Conservation (phyloP, 2,888 invertebrate species). For the Hartigia nigra region DNA sequence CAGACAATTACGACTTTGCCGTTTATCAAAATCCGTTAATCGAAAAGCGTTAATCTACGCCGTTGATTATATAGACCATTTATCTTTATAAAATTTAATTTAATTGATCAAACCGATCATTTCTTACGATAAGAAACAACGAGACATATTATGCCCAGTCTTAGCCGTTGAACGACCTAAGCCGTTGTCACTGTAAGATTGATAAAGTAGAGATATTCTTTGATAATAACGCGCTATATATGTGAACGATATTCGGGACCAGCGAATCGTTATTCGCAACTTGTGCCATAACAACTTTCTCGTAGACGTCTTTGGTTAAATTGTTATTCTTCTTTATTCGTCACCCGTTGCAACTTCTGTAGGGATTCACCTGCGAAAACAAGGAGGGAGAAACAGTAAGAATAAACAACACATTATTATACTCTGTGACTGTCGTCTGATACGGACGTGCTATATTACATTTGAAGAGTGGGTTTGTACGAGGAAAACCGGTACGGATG, state of each 20-base stretch:
- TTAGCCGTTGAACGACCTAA: background rate
- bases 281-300: background rate
- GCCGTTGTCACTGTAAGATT: background rate
- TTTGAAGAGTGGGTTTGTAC: background rate
- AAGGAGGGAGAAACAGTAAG: background rate
- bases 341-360: background rate
- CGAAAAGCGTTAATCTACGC: background rate
- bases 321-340: background rate
- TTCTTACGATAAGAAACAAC: background rate
- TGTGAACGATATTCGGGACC: background rate
- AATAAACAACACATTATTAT: background rate
- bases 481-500: background rate
- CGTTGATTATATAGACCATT: background rate
- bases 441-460: background rate
- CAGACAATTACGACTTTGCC: background rate
- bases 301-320: background rate
- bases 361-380: background rate
- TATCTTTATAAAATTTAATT: background rate
- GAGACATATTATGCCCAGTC: background rate
- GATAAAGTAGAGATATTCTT: background rate
- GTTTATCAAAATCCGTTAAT: background rate
- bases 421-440: background rate
- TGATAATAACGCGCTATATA: background rate
- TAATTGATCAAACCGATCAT: background rate
- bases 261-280: background rate